Evolutionary conservation across 2,113 vertebrate genomes (phyloP).

Genomic region (Sclerurus mexicanus): DNA sequence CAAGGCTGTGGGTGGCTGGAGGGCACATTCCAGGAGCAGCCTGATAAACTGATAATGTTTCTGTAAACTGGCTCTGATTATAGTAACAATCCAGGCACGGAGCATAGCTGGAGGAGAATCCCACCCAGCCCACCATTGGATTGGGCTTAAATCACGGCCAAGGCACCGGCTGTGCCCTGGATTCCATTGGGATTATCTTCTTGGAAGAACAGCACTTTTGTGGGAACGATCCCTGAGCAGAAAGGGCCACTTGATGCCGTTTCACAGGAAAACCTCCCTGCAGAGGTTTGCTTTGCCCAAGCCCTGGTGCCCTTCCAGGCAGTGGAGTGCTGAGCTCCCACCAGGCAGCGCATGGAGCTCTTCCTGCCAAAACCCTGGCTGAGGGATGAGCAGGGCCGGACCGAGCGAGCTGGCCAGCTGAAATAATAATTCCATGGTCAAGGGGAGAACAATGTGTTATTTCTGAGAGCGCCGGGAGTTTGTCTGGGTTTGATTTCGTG

Average conservation of each 20-base stretch:
- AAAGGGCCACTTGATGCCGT: not conserved
- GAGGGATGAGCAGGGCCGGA: not conserved
- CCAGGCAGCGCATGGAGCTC: not conserved
- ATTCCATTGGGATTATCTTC: not conserved
- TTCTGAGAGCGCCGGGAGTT: not conserved
- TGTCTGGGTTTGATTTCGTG: not conserved
- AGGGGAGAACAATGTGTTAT: not conserved
- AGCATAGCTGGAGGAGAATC: not conserved
- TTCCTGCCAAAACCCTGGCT: not conserved
- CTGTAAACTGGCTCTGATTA: not conserved
- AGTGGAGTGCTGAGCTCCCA: not conserved
- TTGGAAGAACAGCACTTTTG: not conserved
- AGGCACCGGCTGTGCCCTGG: not conserved
- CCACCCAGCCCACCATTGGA: not conserved
- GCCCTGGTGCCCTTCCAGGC: not conserved
- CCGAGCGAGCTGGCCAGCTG: not conserved
- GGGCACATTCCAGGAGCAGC: not conserved
- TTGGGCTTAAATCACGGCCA: not conserved
- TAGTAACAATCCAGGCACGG: not conserved
- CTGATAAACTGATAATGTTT: not conserved
- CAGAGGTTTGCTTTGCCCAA: not conserved
- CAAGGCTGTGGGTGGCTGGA: not conserved
- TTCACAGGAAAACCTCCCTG: not conserved
- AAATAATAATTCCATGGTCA: not conserved
- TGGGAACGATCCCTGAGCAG: fast-evolving